A percentile compares a stretch with the other conserved stretches of the same genome.
These are phyloP conservation scores for Proales similis DNA, from an alignment of 1,140 invertebrate species.

Conservation along the genomic window DNA sequence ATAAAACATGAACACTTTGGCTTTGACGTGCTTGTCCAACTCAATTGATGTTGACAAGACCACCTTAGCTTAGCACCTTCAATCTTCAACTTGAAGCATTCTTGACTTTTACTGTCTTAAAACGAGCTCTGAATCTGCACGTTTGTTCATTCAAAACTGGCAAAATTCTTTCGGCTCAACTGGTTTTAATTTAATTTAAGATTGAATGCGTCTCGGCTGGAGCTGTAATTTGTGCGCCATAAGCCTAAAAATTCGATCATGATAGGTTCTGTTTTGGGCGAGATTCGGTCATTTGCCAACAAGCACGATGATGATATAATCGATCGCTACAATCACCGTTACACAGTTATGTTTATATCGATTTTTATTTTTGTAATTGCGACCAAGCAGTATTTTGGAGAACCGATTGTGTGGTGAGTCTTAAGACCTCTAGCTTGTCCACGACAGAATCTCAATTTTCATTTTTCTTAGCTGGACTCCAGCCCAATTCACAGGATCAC, in stretches of 20 bases:
- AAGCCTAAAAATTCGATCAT: neutral
- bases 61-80: too few relatives aligned
- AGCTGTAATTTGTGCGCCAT: neutral
- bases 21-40: too few relatives aligned
- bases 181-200: neutral
- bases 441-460: neutral
- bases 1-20: too few relatives aligned
- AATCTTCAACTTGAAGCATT: too few relatives aligned
- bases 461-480: constrained; percentile 61
- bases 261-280: constrained; percentile 15
- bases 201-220: neutral
- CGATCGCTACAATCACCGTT: constrained; percentile 56
- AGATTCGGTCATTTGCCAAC: constrained; percentile 7
- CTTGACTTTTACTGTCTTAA: too few relatives aligned
- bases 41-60: too few relatives aligned
- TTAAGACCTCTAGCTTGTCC: constrained; percentile 40
- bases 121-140: neutral
- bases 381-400: constrained; percentile 87
- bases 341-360: constrained; percentile 56
- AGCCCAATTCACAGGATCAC: constrained; percentile 49
- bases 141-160: neutral
- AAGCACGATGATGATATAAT: constrained; percentile 57
- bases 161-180: neutral
- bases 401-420: constrained; percentile 50
- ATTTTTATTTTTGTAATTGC: constrained; percentile 66